phyloP scores from a whole-genome alignment of 2,113 vertebrate species.

The Pongo pygmaeus region DNA sequence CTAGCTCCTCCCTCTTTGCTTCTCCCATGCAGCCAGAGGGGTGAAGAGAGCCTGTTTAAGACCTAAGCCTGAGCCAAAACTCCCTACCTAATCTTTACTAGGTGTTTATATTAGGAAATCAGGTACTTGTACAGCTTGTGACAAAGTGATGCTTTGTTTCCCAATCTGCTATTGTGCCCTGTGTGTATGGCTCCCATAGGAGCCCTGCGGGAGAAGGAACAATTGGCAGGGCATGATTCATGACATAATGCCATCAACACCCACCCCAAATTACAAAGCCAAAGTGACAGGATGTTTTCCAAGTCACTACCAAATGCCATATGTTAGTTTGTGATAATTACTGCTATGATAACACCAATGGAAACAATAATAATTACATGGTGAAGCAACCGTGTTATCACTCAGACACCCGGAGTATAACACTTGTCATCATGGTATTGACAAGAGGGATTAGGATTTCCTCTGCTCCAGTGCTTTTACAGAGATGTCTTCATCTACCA shows the following conservation, averaged over 20 bases:
- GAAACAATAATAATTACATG: conserved; percentile 55
- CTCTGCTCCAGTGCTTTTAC: not conserved
- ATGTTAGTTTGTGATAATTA: conserved; percentile 47
- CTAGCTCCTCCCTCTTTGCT: not conserved
- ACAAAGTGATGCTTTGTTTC: not conserved
- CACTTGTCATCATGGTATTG: conserved; percentile 14
- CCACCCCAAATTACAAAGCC: not conserved
- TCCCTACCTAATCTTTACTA: not conserved
- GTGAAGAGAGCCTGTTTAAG: not conserved
- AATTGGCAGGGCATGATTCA: not conserved
- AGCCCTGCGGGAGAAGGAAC: not conserved
- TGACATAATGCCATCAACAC: not conserved
- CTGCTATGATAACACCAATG: conserved; percentile 26
- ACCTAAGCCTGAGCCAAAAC: not conserved
- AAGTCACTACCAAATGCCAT: conserved; percentile 44
- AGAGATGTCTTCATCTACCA: not conserved
- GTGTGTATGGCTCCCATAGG: not conserved
- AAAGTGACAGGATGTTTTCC: conserved; percentile 46
- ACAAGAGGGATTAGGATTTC: conserved; percentile 27
- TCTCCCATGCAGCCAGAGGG: not conserved
- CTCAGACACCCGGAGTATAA: conserved; percentile 23
- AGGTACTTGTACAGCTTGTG: not conserved
- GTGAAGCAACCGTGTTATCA: not conserved
- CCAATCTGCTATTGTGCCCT: not conserved
- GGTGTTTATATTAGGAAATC: not conserved